phyloP scores from a whole-genome alignment of 2,113 vertebrate genomes.

The Athene cunicularia region DNA sequence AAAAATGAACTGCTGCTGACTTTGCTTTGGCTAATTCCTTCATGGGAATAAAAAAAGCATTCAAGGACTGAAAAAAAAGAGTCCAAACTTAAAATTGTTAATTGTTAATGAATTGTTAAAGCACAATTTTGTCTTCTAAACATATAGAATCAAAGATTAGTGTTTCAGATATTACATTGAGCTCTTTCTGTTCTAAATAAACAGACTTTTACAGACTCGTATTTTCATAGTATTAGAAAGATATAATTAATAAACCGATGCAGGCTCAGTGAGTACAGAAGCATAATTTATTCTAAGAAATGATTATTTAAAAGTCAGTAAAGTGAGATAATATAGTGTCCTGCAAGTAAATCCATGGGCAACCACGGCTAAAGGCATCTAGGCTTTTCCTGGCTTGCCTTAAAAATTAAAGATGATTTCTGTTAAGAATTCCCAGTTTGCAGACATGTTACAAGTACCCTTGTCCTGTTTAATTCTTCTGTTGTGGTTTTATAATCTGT shows the following conservation, averaged over 20 bases:
- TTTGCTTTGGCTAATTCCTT: neutral
- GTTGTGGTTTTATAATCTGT: fast-evolving
- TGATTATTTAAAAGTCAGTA: neutral
- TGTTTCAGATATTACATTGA: neutral
- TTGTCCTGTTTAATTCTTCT: neutral
- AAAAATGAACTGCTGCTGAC: neutral
- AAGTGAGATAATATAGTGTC: neutral
- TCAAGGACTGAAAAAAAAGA: neutral
- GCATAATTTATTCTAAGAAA: neutral
- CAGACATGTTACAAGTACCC: neutral
- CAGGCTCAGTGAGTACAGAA: neutral
- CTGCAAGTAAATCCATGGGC: neutral
- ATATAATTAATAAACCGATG: neutral
- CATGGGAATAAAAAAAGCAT: neutral
- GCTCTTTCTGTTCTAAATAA: neutral
- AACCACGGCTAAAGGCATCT: neutral
- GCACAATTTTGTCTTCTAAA: neutral
- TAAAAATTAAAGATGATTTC: neutral
- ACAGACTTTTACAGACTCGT: neutral
- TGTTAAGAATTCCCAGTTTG: neutral
- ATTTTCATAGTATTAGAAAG: neutral
- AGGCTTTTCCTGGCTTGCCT: neutral
- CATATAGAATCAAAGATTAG: neutral
- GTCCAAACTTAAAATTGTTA: neutral
- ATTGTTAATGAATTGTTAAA: neutral